Evolutionary conservation across 2,113 vertebrate species (phyloP).

Genomic region (Lophura nycthemera): DNA sequence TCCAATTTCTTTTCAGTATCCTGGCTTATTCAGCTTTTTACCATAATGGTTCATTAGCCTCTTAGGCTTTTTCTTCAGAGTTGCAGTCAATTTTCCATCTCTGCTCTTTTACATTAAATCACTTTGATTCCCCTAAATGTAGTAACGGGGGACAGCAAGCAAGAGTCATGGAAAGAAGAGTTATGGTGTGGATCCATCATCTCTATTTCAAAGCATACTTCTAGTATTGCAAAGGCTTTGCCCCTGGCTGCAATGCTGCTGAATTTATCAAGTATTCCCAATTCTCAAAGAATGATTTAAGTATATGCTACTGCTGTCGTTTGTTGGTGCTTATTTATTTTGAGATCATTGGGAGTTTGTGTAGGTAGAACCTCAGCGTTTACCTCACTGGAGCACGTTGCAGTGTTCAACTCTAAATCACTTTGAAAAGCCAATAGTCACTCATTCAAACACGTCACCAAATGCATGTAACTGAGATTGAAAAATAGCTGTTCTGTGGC

Average conservation of each 20-base stretch:
- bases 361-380: not conserved
- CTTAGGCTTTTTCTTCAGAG: constrained; percentile 40
- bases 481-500: not conserved
- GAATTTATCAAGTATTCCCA: constrained; percentile 5
- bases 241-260: not conserved
- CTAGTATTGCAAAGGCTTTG: not conserved
- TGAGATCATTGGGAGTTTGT: constrained; percentile 15
- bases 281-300: not conserved
- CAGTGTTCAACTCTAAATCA: not conserved
- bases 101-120: constrained; percentile 51
- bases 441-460: not conserved
- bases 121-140: constrained; percentile 27
- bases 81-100: constrained; percentile 41
- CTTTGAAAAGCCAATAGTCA: not conserved
- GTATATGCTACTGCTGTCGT: not conserved
- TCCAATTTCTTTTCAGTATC: constrained; percentile 54
- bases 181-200: not conserved
- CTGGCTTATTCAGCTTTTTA: constrained; percentile 54
- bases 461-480: not conserved
- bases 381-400: not conserved
- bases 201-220: constrained; percentile 12
- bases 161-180: not conserved
- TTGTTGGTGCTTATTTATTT: not conserved
- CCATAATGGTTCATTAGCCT: constrained; percentile 48
- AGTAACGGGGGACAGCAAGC: not conserved